Conservation (phyloP, 1,140 invertebrate genomes). For the Penaeus japonicus region DNA sequence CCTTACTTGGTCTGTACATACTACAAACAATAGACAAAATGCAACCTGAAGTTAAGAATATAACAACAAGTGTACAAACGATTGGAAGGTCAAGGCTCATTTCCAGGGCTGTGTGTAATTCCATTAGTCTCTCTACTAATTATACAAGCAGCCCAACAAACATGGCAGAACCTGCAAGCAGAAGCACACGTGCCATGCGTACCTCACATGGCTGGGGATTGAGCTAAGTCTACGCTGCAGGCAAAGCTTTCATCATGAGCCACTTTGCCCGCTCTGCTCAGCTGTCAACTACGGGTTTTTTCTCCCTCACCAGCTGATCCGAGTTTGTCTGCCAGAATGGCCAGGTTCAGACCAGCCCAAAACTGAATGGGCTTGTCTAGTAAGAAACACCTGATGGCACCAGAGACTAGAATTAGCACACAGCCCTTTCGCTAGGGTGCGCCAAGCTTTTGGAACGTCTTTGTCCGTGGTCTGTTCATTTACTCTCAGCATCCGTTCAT, state of each 20-base stretch:
- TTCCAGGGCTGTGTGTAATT: conserved; percentile 56
- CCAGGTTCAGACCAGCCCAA: conserved; percentile 51
- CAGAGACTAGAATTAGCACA: conserved; percentile 56
- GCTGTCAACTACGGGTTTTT: conserved; percentile 39
- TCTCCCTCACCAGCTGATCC: conserved; percentile 45
- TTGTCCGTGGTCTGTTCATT: conserved; percentile 49
- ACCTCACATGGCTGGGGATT: conserved; percentile 52
- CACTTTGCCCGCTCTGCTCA: conserved; percentile 49
- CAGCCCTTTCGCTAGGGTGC: conserved; percentile 55
- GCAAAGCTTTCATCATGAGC: conserved; percentile 46
- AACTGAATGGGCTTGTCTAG: conserved; percentile 45
- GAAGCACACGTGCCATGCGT: conserved; percentile 52
- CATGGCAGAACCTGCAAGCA: conserved; percentile 55
- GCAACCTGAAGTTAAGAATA: conserved; percentile 54
- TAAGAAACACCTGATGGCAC: conserved; percentile 52
- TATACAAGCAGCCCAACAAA: conserved; percentile 57
- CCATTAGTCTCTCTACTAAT: conserved; percentile 52
- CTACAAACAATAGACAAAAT: conserved; percentile 55
- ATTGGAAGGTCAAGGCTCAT: conserved; percentile 57
- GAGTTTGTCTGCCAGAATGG: conserved; percentile 33
- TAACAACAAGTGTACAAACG: conserved; percentile 57
- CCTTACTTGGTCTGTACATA: conserved; percentile 57
- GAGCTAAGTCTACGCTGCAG: conserved; percentile 52
- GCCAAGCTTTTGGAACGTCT: conserved; percentile 51
- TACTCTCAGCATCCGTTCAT: conserved; percentile 38